phyloP scores from a whole-genome alignment of 1,140 invertebrate species.

The Solenopsis fugax region DNA sequence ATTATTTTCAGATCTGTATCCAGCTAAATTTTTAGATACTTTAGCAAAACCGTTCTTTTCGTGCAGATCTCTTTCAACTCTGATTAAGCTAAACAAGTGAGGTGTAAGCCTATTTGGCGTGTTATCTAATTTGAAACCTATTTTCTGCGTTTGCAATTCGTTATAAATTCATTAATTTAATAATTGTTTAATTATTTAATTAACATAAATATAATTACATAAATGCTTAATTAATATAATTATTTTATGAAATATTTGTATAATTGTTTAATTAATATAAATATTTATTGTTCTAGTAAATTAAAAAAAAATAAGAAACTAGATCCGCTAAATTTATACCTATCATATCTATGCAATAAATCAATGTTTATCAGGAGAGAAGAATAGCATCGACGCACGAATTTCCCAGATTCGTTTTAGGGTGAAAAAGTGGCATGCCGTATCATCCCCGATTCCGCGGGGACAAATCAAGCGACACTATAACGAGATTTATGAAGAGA shows the following conservation, averaged over 20 bases:
- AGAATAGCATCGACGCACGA: background rate
- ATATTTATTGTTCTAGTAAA: background rate
- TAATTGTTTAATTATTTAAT: too few species aligned
- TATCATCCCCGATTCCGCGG: constrained; percentile 10
- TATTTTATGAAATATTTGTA: too few species aligned
- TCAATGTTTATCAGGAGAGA: background rate
- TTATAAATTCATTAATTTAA: too few species aligned
- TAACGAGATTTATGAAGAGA: constrained; percentile 34
- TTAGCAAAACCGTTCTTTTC: too few species aligned
- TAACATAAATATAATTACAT: too few species aligned
- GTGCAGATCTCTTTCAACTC: background rate
- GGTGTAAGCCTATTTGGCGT: background rate
- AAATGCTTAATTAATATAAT: too few species aligned
- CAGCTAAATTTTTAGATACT: too few species aligned
- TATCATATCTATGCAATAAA: background rate
- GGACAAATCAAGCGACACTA: constrained; percentile 20
- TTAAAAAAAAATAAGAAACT: background rate
- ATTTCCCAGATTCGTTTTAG: background rate
- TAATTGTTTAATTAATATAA: too few species aligned
- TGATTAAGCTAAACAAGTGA: background rate
- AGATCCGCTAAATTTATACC: background rate
- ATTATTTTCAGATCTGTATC: too few species aligned
- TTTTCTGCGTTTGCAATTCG: too few species aligned
- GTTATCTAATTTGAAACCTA: too few species aligned
- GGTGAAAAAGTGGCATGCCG: background rate